These are phyloP conservation scores for Mythimna vitellina DNA, from an alignment of 2,888 invertebrate genomes.

Conservation along the genomic window DNA sequence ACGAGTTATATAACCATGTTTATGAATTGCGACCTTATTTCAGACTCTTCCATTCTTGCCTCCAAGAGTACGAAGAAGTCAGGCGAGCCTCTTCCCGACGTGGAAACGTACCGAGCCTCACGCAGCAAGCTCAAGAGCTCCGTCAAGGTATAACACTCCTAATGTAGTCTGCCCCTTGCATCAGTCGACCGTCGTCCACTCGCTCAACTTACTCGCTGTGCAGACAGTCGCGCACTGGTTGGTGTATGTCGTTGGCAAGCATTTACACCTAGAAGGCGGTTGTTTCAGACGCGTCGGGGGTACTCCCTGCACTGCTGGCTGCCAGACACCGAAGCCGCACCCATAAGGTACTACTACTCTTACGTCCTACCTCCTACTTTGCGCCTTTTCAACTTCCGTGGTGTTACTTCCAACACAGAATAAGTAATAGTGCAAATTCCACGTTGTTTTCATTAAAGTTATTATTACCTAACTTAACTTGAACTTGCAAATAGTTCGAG, in stretches of 20 bases:
- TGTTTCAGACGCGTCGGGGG: slow-evolving; percentile 89
- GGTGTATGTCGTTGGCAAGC: slow-evolving; percentile 50
- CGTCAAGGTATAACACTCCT: slow-evolving; percentile 78
- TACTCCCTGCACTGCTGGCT: slow-evolving; percentile 89
- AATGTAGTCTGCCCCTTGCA: not conserved
- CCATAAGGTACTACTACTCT: slow-evolving; percentile 72
- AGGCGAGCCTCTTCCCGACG: slow-evolving; percentile 80
- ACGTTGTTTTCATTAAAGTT: no score
- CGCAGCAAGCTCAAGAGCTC: slow-evolving; percentile 80
- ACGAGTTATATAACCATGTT: not conserved
- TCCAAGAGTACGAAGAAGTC: slow-evolving; percentile 83
- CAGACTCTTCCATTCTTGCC: slow-evolving; percentile 85
- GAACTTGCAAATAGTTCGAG: no score
- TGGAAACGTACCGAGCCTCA: slow-evolving; percentile 81
- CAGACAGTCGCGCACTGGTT: slow-evolving; percentile 12
- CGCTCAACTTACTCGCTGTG: not conserved
- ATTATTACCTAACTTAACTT: no score
- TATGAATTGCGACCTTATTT: slow-evolving; percentile 11
- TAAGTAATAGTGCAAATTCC: no score
- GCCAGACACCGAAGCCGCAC: slow-evolving; percentile 77
- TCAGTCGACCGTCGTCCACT: not conserved
- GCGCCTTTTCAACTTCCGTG: not conserved
- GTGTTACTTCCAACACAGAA: no score
- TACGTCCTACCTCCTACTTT: not conserved
- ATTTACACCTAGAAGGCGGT: slow-evolving; percentile 86